A percentile compares a stretch with the other conserved stretches of the same genome.
Conservation (phyloP, 2,113 vertebrate species). For the Neotoma lepida region DNA sequence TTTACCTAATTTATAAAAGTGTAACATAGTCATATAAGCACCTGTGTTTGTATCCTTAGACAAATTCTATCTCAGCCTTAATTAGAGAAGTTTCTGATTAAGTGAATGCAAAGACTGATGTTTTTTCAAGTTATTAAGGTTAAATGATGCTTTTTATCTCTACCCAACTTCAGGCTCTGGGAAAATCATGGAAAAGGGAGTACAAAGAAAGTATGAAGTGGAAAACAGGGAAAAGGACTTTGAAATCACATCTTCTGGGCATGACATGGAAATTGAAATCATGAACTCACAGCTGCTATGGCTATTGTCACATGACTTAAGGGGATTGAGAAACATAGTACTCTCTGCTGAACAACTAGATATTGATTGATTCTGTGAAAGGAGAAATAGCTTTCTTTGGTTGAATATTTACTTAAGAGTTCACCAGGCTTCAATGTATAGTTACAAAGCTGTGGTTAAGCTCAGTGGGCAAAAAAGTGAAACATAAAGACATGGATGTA, state of each 20-base stretch:
- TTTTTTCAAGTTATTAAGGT: neutral
- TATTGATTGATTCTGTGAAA: neutral
- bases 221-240: neutral
- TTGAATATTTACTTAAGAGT: neutral
- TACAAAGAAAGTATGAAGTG: neutral
- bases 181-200: neutral
- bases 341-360: neutral
- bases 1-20: neutral
- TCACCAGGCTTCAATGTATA: neutral
- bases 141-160: neutral
- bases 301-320: neutral
- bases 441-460: neutral
- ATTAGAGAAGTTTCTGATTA: neutral
- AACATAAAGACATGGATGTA: neutral
- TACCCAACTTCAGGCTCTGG: neutral
- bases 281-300: neutral
- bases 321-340: fast-evolving
- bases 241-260: neutral
- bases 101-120: neutral
- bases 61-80: neutral
- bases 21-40: too few species aligned
- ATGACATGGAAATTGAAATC: neutral
- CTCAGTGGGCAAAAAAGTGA: neutral
- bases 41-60: too few species aligned
- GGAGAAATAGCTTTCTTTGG: neutral